A percentile compares a stretch with the other conserved stretches of the same genome.
Conservation (phyloP, 2,113 vertebrate genomes). For the Malurus elegans region DNA sequence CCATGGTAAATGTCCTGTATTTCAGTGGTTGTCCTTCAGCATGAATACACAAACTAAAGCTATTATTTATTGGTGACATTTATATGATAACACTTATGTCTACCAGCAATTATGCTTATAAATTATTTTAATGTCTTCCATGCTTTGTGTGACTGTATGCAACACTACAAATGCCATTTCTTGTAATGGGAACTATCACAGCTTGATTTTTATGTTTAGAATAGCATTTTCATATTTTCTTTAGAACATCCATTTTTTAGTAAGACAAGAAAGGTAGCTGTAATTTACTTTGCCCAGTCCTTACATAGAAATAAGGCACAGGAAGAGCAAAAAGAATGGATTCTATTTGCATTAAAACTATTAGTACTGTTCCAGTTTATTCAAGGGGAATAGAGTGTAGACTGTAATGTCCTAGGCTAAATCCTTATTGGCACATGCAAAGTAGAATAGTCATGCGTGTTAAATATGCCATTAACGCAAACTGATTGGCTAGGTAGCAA, state of each 20-base stretch:
- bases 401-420: not conserved
- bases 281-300: not conserved
- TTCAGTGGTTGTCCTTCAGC: slow-evolving; percentile 2
- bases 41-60: not conserved
- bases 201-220: not conserved
- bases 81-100: slow-evolving; percentile 28
- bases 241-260: not conserved
- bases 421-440: not conserved
- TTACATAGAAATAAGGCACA: not conserved
- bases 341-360: not conserved
- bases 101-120: slow-evolving; percentile 52
- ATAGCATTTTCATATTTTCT: not conserved
- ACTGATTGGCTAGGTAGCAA: not conserved
- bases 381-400: not conserved
- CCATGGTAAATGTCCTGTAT: not conserved
- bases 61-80: slow-evolving; percentile 33
- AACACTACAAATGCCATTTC: not conserved
- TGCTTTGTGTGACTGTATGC: slow-evolving; percentile 5
- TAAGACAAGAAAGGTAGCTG: not conserved
- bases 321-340: not conserved
- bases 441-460: not conserved
- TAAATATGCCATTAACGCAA: not conserved
- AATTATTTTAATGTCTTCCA: slow-evolving; percentile 21
- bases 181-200: not conserved
- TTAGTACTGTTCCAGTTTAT: not conserved